Conservation (phyloP, 2,797 vertebrate species). For the Microcaecilia unicolor region DNA sequence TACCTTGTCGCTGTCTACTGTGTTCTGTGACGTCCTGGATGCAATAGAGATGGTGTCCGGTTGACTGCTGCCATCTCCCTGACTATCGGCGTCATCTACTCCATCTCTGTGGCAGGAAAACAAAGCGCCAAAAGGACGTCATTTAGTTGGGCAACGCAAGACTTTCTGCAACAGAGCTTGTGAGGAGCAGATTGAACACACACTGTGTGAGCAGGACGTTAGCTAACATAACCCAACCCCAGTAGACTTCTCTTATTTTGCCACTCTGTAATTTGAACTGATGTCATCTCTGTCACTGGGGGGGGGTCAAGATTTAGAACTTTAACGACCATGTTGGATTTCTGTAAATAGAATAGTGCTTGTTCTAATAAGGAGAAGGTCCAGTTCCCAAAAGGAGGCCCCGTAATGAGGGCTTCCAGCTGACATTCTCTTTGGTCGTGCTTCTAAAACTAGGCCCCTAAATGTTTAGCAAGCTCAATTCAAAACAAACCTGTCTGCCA, state of each 20-base stretch:
- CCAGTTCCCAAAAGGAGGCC: conserved; percentile 7
- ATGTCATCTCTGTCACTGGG: conserved; percentile 3
- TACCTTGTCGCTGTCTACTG: conserved; percentile 97
- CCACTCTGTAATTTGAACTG: conserved; percentile 14
- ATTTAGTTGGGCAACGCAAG: no score
- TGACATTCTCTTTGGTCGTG: background rate
- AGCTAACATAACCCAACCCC: conserved; percentile 11
- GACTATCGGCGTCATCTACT: conserved; percentile 87
- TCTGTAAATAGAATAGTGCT: conserved; percentile 4
- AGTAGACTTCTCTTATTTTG: background rate
- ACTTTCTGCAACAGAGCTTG: conserved; percentile 1
- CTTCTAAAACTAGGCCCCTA: no score
- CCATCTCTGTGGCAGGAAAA: conserved; percentile 65
- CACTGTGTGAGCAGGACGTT: background rate
- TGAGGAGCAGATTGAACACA: conserved; percentile 2
- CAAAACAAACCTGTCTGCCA: no score
- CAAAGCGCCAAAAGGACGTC: background rate
- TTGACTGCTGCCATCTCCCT: conserved; percentile 94
- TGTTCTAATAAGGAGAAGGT: background rate
- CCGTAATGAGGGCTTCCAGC: conserved; percentile 2
- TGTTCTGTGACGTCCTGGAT: conserved; percentile 95
- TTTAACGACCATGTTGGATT: conserved; percentile 8
- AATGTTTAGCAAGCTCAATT: no score
- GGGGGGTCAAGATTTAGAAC: conserved; percentile 19
- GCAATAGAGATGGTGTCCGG: conserved; percentile 94